Base-by-base conservation (phyloP, 2,888 invertebrate species). In the Orgyia antiqua region DNA sequence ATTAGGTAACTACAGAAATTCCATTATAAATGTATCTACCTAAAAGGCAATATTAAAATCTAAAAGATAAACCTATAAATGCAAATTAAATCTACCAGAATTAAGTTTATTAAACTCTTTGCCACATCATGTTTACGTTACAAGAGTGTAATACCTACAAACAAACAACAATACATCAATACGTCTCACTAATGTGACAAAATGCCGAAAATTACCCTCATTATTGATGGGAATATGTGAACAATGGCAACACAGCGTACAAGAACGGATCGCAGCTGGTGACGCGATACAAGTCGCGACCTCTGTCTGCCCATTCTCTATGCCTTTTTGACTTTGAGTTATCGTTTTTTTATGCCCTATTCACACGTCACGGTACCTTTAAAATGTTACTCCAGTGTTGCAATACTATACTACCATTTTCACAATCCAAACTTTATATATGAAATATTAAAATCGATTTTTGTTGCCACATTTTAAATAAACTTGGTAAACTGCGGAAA, bases 251-350 rank as follows among this genome's bases (percentile, higher is more conserved):
- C 67, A 71, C 62, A 53, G 58, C 58, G 47, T 45, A 45, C 45
- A 59, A 51, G 40, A 46, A 55, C 47, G 52, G 49, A 44, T 47
- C 51, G 45, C 84, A 86, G 86, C 84, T 84, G 86, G 82, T 69
- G 78, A 79, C 82, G 13, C 18, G 11, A 73, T 69, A 72, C 43
- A 67, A 62, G 71, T 69, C 76, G 76, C 74, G 77, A 66, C 74
- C 75, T 66, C 68, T 73, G 68, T 66, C 66, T 66, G 58, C 60
- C 70, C 69, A 80, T 87, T 87, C 79, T 79, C 76, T 80, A 78
- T 82, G 86, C 87, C 86, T 84, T 86, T 87, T 87, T 86, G 87
- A 87, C 87, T 87, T 87, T 87, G 87, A 87, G 87, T 87, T 87
- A 87, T 87, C 71, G 54, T 50, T 77, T 87, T 87, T 87, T 87